Evolutionary conservation across 2,888 invertebrate species (phyloP), one percentile per base, ranked within the genome.

Genomic region (Drosophila neutralis): DNA sequence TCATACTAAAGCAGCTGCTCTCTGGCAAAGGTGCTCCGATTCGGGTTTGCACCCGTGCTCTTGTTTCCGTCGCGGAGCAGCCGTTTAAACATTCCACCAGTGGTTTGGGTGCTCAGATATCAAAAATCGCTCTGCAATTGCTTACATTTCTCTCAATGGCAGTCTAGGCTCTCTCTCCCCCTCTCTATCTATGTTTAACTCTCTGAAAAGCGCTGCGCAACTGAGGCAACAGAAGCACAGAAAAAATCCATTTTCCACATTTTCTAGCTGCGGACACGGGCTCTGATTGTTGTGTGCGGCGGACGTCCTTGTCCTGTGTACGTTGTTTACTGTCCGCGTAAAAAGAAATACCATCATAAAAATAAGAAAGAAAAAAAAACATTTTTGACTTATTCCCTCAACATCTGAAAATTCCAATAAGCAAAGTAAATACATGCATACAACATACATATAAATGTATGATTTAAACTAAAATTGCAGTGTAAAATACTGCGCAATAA

Each of bases 261-360:
- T 76, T 80, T 58, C 68, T 71, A 70, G 66, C 63, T 60, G 63
- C 69, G 73, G 73, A 77, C 76, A 71, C 63, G 71, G 78, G 72
- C 64, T 76, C 65, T 76, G 73, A 78, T 63, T 84, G 70, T 74
- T 73, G 76, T 78, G 75, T 78, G 82, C 69, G 66, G 68, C 73
- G 73, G 76, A 82, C 87, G 85, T 87, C 77, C 83, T 79, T 82
- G 71, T 84, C 76, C 73, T 74, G 78, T 77, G 84, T 75, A 76
- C 64, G 66, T 73, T 66, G 69, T 73, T 69, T 75, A 73, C 73
- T 76, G 73, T 76, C 81, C 76, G 69, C 69, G 76, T 70, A 40
- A 67, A 57, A 63, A 62, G 57, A 69, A 54, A 56, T 18, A 27
- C n/a, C 36, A 24, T 27, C 27, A 62, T 61, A 58, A 62, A 65